Percentiles rank a stretch among this genome's conserved stretches.
phyloP scores from a whole-genome alignment of 1,140 invertebrate genomes.

The Tetragnatha versicolor region DNA sequence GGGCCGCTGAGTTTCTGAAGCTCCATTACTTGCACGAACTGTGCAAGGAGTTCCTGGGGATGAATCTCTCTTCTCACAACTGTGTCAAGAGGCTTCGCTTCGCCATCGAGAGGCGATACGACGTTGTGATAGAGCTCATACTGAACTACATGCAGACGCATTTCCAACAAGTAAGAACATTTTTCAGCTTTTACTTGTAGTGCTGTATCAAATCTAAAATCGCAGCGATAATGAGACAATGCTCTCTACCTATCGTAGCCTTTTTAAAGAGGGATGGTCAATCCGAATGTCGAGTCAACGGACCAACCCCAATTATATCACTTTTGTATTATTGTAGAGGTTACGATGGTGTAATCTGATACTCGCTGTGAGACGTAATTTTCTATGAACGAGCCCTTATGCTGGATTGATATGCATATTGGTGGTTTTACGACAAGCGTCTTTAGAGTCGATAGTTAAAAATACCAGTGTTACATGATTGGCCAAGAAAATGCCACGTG shows the following conservation, averaged over 20 bases:
- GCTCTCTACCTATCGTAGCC: not conserved
- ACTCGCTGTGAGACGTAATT: too few species aligned
- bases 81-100: slow-evolving; percentile 75
- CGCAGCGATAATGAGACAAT: not conserved
- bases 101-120: slow-evolving; percentile 73
- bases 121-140: slow-evolving; percentile 59
- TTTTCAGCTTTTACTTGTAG: not conserved
- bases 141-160: slow-evolving; percentile 1
- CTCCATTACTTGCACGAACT: slow-evolving; percentile 66
- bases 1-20: slow-evolving; percentile 72
- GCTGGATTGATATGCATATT: too few species aligned
- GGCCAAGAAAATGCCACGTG: too few species aligned
- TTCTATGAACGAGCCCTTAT: too few species aligned
- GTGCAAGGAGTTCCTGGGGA: slow-evolving; percentile 70
- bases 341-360: too few species aligned
- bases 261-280: not conserved
- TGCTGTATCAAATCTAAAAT: not conserved
- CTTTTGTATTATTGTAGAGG: too few species aligned
- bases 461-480: too few species aligned
- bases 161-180: slow-evolving; percentile 28
- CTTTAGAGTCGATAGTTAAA: too few species aligned
- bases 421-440: too few species aligned
- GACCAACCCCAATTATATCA: too few species aligned
- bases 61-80: slow-evolving; percentile 69
- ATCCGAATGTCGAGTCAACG: too few species aligned